A percentile compares a stretch with the other conserved stretches of the same genome.
Conservation (phyloP, 2,888 invertebrate genomes). For the Phragmatobia fuliginosa region DNA sequence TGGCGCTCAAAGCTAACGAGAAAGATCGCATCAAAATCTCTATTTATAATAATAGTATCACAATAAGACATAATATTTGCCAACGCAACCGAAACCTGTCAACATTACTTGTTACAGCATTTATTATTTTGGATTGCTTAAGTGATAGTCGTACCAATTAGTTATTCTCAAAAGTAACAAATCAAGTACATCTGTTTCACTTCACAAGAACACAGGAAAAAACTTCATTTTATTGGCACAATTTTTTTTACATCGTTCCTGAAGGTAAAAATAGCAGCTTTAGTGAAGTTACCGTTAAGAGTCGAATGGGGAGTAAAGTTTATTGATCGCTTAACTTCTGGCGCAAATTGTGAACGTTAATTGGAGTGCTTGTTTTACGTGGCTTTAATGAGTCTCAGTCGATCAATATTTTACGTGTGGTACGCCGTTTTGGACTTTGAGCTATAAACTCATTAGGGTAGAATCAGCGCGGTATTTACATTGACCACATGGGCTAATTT, state of each 20-base stretch:
- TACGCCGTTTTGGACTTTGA: slow-evolving; percentile 19
- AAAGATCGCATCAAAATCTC: background rate
- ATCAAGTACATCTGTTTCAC: background rate
- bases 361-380: slow-evolving; percentile 32
- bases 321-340: slow-evolving; percentile 32
- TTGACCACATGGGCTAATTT: slow-evolving; percentile 39
- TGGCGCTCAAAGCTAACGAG: background rate
- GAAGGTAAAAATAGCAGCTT: slow-evolving; percentile 16
- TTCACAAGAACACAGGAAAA: background rate
- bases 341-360: slow-evolving; percentile 30
- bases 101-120: background rate
- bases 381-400: slow-evolving; percentile 26
- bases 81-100: background rate
- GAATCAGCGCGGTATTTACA: slow-evolving; percentile 18
- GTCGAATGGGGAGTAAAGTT: slow-evolving; percentile 29
- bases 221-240: background rate
- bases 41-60: background rate
- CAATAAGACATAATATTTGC: background rate
- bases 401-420: slow-evolving; percentile 27
- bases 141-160: background rate
- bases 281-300: slow-evolving; percentile 21
- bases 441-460: slow-evolving; percentile 20
- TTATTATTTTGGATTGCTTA: no score
- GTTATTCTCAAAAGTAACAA: background rate
- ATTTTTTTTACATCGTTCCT: background rate